A percentile compares a stretch with the other conserved stretches of the same genome.
Evolutionary conservation across 1,140 invertebrate species (phyloP).

Genomic region (Heliconius himera): DNA sequence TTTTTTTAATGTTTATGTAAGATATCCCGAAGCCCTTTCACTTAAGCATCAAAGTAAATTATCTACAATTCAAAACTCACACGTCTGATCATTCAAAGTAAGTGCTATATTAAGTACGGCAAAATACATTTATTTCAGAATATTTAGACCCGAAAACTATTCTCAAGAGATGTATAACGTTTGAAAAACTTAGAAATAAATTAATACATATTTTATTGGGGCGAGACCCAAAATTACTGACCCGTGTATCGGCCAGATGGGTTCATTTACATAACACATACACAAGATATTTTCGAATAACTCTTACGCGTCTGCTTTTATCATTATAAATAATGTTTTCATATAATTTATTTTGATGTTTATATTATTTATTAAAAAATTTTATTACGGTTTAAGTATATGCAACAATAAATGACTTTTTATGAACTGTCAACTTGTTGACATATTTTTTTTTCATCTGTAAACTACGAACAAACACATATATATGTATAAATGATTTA

Average conservation of each 20-base stretch:
- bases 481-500: too few species aligned
- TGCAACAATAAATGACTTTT: too few species aligned
- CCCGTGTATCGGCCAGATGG: conserved; percentile 19
- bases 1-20: neutral
- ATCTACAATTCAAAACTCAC: neutral
- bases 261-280: conserved; percentile 16
- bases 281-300: neutral
- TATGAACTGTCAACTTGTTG: too few species aligned
- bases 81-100: neutral
- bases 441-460: too few species aligned
- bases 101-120: conserved; percentile 4
- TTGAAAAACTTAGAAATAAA: conserved; percentile 25
- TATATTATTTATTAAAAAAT: neutral
- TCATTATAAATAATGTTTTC: neutral
- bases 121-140: conserved; percentile 10
- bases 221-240: conserved; percentile 21
- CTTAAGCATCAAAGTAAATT: neutral
- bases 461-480: too few species aligned
- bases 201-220: conserved; percentile 26
- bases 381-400: too few species aligned
- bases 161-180: conserved; percentile 17
- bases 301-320: neutral
- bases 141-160: conserved; percentile 11
- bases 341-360: neutral
- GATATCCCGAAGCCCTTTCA: neutral